A percentile compares a stretch with the other conserved stretches of the same genome.
Conservation (phyloP, 2,888 invertebrate genomes). For the Epinotia brunnichana region DNA sequence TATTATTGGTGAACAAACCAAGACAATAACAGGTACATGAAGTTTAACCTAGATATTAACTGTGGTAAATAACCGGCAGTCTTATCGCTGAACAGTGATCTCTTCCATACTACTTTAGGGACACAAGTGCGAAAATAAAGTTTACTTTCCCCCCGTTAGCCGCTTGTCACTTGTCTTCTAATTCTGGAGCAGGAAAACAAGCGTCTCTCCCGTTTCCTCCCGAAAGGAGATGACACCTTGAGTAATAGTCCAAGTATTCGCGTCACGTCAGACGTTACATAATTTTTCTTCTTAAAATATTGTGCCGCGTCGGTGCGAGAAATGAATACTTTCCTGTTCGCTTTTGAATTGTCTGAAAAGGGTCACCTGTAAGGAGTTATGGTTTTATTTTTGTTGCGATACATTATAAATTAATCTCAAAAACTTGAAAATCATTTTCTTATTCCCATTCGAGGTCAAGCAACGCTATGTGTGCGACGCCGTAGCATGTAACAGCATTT, state of each 20-base stretch:
- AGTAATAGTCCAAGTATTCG: conserved; percentile 73
- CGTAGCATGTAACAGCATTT: too few relatives aligned
- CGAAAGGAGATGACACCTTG: conserved; percentile 74
- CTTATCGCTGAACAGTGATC: too few relatives aligned
- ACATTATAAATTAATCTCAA: background rate
- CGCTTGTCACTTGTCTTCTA: conserved; percentile 43
- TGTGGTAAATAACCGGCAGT: too few relatives aligned
- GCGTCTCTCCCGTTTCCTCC: conserved; percentile 59
- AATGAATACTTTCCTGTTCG: conserved; percentile 56
- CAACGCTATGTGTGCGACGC: too few relatives aligned
- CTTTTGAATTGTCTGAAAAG: conserved; percentile 51
- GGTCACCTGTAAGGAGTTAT: conserved; percentile 31
- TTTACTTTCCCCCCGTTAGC: conserved; percentile 13
- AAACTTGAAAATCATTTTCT: background rate
- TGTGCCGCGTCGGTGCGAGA: conserved; percentile 56
- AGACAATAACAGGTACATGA: too few relatives aligned
- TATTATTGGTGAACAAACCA: too few relatives aligned
- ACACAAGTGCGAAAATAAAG: background rate
- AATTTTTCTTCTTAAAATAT: conserved; percentile 73
- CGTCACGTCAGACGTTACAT: conserved; percentile 66
- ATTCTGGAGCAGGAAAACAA: conserved; percentile 59
- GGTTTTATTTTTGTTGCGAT: conserved; percentile 2
- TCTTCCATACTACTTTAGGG: too few relatives aligned
- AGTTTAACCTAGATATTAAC: too few relatives aligned
- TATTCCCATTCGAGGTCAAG: background rate